Percentiles rank a stretch among this genome's conserved stretches.
These are phyloP conservation scores for Lacanobia oleracea DNA, from an alignment of 2,888 invertebrate genomes.

Conservation along the genomic window DNA sequence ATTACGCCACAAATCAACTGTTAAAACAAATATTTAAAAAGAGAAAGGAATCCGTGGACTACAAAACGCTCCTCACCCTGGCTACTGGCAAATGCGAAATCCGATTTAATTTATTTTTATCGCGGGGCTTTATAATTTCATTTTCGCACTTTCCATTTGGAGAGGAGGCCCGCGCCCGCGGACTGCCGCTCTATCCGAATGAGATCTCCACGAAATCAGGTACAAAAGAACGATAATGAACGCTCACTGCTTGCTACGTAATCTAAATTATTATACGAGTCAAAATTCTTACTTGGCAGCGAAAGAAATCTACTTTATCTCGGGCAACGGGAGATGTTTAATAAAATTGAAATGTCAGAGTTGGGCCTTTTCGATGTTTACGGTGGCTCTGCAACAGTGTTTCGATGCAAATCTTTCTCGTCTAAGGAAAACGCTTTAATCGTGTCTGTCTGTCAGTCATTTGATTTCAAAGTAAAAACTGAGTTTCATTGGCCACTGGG, in stretches of 20 bases:
- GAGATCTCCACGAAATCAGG: constrained; percentile 90
- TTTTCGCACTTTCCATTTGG: constrained; percentile 91
- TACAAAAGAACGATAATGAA: constrained; percentile 91
- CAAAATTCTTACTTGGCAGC: constrained; percentile 89
- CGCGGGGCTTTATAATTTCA: constrained; percentile 90
- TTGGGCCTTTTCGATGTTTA: constrained; percentile 84
- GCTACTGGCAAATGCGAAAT: constrained; percentile 89
- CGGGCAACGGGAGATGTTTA: constrained; percentile 86
- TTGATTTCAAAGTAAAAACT: constrained; percentile 66
- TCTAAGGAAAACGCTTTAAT: constrained; percentile 75
- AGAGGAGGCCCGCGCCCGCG: constrained; percentile 87
- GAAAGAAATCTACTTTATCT: constrained; percentile 90
- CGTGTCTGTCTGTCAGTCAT: constrained; percentile 67
- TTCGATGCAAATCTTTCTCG: constrained; percentile 82
- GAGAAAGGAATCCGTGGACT: constrained; percentile 88
- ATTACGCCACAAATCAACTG: constrained; percentile 90
- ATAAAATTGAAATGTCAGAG: constrained; percentile 89
- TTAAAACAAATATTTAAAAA: constrained; percentile 90
- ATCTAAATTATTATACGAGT: constrained; percentile 91
- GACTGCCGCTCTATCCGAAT: constrained; percentile 90
- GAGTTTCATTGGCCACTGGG: constrained; percentile 61
- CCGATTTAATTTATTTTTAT: constrained; percentile 91
- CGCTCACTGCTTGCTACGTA: constrained; percentile 90
- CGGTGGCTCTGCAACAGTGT: constrained; percentile 81
- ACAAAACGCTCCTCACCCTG: constrained; percentile 87